Base-by-base conservation (phyloP, 1,140 invertebrate species). In the Heliconius hermathena region DNA sequence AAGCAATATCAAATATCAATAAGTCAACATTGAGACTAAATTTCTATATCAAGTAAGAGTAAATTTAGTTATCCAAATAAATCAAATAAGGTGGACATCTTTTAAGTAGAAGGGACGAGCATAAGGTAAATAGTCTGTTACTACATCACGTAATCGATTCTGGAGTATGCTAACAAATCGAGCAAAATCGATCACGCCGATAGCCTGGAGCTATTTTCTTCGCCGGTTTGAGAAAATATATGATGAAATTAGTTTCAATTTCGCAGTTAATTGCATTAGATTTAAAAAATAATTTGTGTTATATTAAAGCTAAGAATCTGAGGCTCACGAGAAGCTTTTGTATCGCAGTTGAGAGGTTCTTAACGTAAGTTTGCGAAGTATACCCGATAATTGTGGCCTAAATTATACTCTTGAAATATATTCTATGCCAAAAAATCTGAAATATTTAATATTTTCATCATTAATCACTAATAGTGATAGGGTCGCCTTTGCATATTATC, bases 91-190 rank as follows among this genome's bases (percentile, higher is more conserved):
- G n/a, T 66, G 60, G 60, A 66, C 60, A 29, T 72, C 20, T 72
- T 72, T 72, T 72, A 72, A 22, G 71, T 72, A 41, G 36, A 72
- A 72, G 71, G 29, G 71, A 72, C 29, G 33, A 72, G 71, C 52
- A 71, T 41, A 75, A 71, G 36, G 73, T 33, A 81, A 78, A 81
- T 57, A 71, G 18, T n/a, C 36, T 26, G 60, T 81, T 71, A 79
- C 75, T 73, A 81, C 38, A 73, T 73, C 83, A 84, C 83, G 83
- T 85, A 85, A 85, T 85, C 82, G 80, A 85, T 82, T 85, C 78
- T 82, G 76, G 83, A 85, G 84, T 83, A 80, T 78, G 81, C 84
- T 74, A 85, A 85, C 78, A 83, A 83, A 83, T 80, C 76, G 80
- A 78, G 80, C 74, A 74, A 79, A 85, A 85, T 85, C 82, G 84